phyloP scores from a whole-genome alignment of 1,140 invertebrate species.

The Trachymyrmex septentrionalis region DNA sequence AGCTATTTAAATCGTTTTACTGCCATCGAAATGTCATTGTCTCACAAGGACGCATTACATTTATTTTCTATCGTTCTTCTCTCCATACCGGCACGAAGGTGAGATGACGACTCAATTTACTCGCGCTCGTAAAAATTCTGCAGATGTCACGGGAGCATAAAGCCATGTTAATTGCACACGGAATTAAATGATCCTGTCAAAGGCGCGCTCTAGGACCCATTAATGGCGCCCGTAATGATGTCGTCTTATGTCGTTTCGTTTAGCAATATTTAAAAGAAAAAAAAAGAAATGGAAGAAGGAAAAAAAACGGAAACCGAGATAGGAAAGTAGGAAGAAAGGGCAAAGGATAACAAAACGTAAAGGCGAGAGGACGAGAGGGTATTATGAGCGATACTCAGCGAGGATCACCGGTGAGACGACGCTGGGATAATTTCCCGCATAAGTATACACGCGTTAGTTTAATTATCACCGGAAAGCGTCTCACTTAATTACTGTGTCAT shows the following conservation, averaged over 20 bases:
- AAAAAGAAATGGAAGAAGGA: neutral
- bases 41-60: neutral
- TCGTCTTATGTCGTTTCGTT: slow-evolving; percentile 9
- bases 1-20: slow-evolving; percentile 2
- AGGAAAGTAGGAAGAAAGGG: neutral
- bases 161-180: slow-evolving; percentile 37
- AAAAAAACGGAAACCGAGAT: neutral
- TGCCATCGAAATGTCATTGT: neutral
- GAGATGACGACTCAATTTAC: slow-evolving; percentile 30
- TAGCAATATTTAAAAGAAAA: neutral
- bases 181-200: slow-evolving; percentile 42
- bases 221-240: slow-evolving; percentile 41
- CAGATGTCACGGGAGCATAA: slow-evolving; percentile 13
- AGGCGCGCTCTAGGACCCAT: slow-evolving; percentile 22
- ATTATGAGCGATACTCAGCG: neutral
- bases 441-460: slow-evolving; percentile 42
- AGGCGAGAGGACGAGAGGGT: neutral
- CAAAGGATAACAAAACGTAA: neutral
- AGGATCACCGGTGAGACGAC: slow-evolving; percentile 6
- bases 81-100: neutral
- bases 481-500: slow-evolving; percentile 44
- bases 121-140: slow-evolving; percentile 52
- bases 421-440: slow-evolving; percentile 32
- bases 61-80: slow-evolving; percentile 5
- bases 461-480: slow-evolving; percentile 47